Percentiles rank a stretch among this genome's conserved stretches.
These are phyloP conservation scores for Brachylomia viminalis DNA, from an alignment of 2,888 invertebrate genomes.

Conservation along the genomic window DNA sequence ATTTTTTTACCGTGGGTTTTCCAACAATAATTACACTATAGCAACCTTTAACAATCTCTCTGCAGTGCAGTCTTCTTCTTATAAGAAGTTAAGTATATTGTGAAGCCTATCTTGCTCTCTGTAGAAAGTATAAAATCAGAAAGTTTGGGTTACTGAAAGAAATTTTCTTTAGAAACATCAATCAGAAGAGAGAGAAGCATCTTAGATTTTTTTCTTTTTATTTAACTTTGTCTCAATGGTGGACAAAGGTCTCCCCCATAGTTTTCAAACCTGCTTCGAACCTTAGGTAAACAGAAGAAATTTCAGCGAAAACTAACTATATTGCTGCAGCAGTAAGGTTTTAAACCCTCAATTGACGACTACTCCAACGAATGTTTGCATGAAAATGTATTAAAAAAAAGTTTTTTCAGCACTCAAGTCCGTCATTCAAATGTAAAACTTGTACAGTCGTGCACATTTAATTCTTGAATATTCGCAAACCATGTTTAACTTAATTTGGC, in stretches of 20 bases:
- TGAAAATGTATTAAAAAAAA: not conserved
- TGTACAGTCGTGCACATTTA: conserved; percentile 48
- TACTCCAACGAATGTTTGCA: not conserved
- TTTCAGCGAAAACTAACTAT: too few species aligned
- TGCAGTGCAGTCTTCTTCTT: not conserved
- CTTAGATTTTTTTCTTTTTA: too few species aligned
- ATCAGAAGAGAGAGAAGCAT: not conserved
- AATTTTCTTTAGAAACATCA: not conserved
- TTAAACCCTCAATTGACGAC: not conserved
- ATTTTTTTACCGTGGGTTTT: not conserved
- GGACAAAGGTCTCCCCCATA: too few species aligned
- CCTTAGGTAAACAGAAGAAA: not conserved
- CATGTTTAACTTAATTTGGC: conserved; percentile 47
- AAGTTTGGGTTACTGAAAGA: not conserved
- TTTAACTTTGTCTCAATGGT: too few species aligned
- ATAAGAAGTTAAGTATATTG: not conserved
- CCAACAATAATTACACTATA: not conserved
- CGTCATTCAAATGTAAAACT: conserved; percentile 24
- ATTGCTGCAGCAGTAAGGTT: not conserved
- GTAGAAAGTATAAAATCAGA: too few species aligned
- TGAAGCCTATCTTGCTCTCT: not conserved
- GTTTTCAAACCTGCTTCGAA: too few species aligned
- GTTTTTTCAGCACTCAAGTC: conserved; percentile 16
- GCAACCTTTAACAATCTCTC: too few species aligned
- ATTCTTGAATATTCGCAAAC: conserved; percentile 42